Base-by-base conservation (phyloP, 1,140 invertebrate genomes). In the Dufourea novaeangliae region DNA sequence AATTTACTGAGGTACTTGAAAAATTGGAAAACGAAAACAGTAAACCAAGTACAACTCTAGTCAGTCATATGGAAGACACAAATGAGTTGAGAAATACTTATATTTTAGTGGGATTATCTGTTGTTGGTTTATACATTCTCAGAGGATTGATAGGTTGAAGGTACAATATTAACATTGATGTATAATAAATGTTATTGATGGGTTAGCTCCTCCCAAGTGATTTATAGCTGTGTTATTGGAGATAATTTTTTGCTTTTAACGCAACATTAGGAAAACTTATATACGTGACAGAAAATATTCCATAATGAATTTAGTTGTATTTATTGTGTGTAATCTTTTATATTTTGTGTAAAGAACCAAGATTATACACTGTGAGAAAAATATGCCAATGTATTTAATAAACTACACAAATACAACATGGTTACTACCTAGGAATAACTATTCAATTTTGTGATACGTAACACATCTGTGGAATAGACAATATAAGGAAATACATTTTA, bases 371-470 rank as follows among this genome's bases (percentile, higher is more conserved):
- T 34, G 7, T 41, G 32, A 73, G 37, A 39, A 64, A 73, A 64
- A 61, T 74, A 74, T n/a, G n/a, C 34, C 50, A 34, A 22, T 56
- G 69, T 70, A 66, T 82, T 66, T 50, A 20, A 71, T 66, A 71
- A 77, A 76, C 10, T 71, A 20, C 29, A 29, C 11, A 25, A 56
- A 78, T 56, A 72, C 37, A 66, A 64, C 22, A 63, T 68, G 20
- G 34, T 34, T 44, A 32, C 46, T 37, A 41, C 22, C 41, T 22
- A 46, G 11, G 10, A 37, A 80, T 37, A 32, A 75, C 39, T 75
- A 29, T 59, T 68, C 46, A 71, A 62, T 41, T 22, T 25, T 39
- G 29, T 37, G n/a, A 61, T 50, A 70, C 25, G 64, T 17, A 56
- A 22, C 56, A 41, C 22, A 67, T 50, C 14, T 8, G 14, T 14